Percentiles rank a stretch among this genome's conserved stretches.
phyloP scores from a whole-genome alignment of 2,888 invertebrate genomes.

The Tolmerus cingulatus region DNA sequence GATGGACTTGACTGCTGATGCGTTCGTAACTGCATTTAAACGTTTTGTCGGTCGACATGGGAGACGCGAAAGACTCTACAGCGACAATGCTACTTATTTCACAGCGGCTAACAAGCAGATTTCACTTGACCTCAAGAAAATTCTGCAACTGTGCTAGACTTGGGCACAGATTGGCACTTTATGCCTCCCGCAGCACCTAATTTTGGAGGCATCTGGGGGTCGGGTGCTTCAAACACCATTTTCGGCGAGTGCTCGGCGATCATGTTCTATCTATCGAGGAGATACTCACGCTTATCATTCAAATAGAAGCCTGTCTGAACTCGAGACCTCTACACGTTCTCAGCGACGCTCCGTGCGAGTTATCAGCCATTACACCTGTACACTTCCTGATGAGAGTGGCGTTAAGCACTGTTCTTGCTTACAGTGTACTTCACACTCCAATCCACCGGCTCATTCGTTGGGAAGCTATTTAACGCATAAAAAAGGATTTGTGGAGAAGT shows the following conservation, averaged over 20 bases:
- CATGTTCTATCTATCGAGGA: slow-evolving; percentile 53
- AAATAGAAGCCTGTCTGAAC: slow-evolving; percentile 53
- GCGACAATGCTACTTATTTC: neutral
- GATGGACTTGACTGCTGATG: neutral
- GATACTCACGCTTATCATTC: slow-evolving; percentile 48
- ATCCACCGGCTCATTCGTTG: neutral
- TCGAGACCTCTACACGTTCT: slow-evolving; percentile 51
- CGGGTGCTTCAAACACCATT: slow-evolving; percentile 44
- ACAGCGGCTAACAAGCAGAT: neutral
- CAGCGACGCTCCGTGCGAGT: slow-evolving; percentile 40
- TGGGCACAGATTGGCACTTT: slow-evolving; percentile 52
- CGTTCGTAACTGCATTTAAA: neutral
- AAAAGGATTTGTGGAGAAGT: neutral
- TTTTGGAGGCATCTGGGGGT: slow-evolving; percentile 55
- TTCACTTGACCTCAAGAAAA: neutral
- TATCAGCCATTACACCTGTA: slow-evolving; percentile 36
- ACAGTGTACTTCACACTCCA: neutral
- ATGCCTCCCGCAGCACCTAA: slow-evolving; percentile 53
- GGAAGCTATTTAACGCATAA: neutral
- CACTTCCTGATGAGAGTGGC: neutral
- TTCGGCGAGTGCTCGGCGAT: too few species aligned
- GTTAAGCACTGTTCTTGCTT: neutral
- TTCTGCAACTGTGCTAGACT: neutral
- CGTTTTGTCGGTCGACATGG: too few species aligned
- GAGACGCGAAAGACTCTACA: neutral